These are phyloP conservation scores for Choloepus didactylus DNA, from an alignment of 2,797 vertebrate genomes.

Conservation along the genomic window DNA sequence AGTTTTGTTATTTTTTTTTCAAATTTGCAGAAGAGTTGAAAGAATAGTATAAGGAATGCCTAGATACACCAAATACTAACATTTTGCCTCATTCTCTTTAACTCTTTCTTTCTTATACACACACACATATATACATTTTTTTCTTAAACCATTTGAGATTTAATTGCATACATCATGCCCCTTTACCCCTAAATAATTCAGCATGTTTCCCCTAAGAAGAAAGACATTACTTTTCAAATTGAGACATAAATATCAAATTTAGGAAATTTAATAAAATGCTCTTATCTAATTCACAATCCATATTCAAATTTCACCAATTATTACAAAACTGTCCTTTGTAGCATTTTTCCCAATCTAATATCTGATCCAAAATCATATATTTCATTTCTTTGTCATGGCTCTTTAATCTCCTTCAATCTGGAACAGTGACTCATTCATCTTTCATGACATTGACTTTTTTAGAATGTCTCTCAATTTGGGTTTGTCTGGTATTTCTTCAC, in stretches of 20 bases:
- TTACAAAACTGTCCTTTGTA: not conserved
- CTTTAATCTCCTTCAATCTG: not conserved
- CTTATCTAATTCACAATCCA: not conserved
- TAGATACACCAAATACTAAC: slow-evolving; percentile 29
- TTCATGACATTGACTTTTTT: not conserved
- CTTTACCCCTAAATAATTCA: not conserved
- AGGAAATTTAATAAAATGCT: not conserved
- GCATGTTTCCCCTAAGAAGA: not conserved
- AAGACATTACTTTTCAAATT: slow-evolving; percentile 1
- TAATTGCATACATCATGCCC: not conserved
- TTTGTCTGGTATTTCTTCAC: not conserved
- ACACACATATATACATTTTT: not conserved
- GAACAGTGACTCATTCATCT: not conserved
- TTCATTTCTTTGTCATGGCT: not conserved
- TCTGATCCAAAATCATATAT: not conserved
- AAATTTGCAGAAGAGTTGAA: slow-evolving; percentile 27
- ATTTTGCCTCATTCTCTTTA: not conserved
- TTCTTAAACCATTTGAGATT: slow-evolving; percentile 15
- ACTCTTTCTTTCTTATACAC: not conserved
- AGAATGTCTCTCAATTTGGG: not conserved
- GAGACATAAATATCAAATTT: slow-evolving; percentile 40
- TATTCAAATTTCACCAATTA: not conserved
- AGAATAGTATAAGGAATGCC: not conserved
- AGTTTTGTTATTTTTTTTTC: not conserved
- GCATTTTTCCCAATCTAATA: not conserved